These are phyloP conservation scores for Whitmania pigra DNA, from an alignment of 1,140 invertebrate genomes.

Conservation along the genomic window DNA sequence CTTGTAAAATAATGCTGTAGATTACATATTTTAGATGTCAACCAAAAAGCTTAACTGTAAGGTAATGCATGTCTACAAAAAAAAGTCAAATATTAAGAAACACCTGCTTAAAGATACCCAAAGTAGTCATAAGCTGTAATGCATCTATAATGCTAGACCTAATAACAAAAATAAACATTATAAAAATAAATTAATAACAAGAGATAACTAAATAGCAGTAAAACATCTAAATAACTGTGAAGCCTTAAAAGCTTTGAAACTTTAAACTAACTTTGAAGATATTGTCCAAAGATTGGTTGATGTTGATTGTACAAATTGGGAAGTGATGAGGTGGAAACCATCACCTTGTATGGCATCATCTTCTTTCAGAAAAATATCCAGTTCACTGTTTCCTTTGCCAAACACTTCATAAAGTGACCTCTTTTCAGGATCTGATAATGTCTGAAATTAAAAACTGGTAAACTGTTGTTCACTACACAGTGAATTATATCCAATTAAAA, in stretches of 20 bases:
- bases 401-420: slow-evolving; percentile 6
- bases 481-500: not conserved
- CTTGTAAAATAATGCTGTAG: too few relatives aligned
- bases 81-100: too few relatives aligned
- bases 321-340: not conserved
- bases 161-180: not conserved
- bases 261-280: too few relatives aligned
- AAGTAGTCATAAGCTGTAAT: too few relatives aligned
- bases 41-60: too few relatives aligned
- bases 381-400: not conserved
- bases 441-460: not conserved
- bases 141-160: not conserved
- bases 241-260: not conserved
- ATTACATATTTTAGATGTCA: too few relatives aligned
- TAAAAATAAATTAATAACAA: not conserved
- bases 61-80: too few relatives aligned
- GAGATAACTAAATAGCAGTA: not conserved
- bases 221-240: not conserved
- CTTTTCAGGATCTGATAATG: not conserved
- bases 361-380: slow-evolving; percentile 7
- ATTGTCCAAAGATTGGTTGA: not conserved
- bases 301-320: not conserved
- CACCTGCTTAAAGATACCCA: too few relatives aligned
- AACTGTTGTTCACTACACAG: not conserved
- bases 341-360: not conserved